These are phyloP conservation scores for Enteromius unitaeniatus DNA, from an alignment of 2,797 vertebrate genomes.

Conservation along the genomic window DNA sequence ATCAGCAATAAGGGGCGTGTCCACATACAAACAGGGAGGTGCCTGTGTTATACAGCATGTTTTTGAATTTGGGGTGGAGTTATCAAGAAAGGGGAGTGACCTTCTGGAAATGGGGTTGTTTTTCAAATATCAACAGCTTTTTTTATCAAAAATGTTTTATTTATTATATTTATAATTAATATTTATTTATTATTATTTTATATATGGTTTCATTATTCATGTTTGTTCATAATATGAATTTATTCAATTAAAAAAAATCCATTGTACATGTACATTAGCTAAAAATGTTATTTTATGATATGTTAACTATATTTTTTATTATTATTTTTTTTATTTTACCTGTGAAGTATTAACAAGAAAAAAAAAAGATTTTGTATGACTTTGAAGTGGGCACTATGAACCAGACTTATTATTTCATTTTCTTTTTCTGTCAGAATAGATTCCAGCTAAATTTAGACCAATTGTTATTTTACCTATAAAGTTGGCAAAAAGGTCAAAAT, in stretches of 20 bases:
- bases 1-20: neutral
- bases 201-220: neutral
- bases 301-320: too few relatives aligned
- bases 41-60: neutral
- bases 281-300: neutral
- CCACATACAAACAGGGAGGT: neutral
- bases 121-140: neutral
- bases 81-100: neutral
- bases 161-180: too few relatives aligned
- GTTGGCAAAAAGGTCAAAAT: neutral
- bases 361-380: neutral
- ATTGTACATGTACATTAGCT: neutral
- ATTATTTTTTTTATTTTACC: neutral
- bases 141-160: too few relatives aligned
- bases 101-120: neutral
- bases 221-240: neutral
- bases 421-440: neutral
- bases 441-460: neutral
- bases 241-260: neutral
- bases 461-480: neutral
- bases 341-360: neutral
- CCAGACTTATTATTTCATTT: neutral
- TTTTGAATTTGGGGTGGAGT: neutral
- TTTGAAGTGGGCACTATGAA: neutral
- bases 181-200: too few relatives aligned